Base-by-base conservation (phyloP, 2,113 vertebrate species). In the Microtus richardsoni region DNA sequence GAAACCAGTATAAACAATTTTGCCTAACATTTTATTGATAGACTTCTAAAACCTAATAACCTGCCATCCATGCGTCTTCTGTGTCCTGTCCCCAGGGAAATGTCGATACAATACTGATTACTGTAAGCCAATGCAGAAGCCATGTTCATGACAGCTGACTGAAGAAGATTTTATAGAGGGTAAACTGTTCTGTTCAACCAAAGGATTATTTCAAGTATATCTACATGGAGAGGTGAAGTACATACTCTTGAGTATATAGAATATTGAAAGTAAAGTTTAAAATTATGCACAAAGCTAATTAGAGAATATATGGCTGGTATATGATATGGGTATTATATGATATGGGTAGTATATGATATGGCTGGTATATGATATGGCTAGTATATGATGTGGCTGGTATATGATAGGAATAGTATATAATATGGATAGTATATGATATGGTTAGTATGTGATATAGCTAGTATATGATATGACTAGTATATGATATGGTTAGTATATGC, bases 81-180 rank as follows among this genome's bases (percentile, higher is more conserved):
- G 10, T 0, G 10, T 19, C 3, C 28, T 54, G 16, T 44, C 0
- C 83, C 83, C 14, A 68, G 44, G 39, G 19, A 88, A 47, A 28
- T 62, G 49, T 39, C 12, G 8, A 1, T 14, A 79, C 0, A 10
- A 2, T 11, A n/a, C 11, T 66, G 5, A 17, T 24, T 16, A 22
- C 28, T 71, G 6, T 71, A 86, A 83, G 14, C 19, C 78, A 82
- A 84, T 4, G 28, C 77, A 62, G 62, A 70, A 71, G 41, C 7
- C 28, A 16, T 30, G 6, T 71, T 70, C 41, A 54, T 75, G 41
- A 33, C 10, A 68, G 52, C 22, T 26, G 49, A 47, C 0, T 17
- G 10, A 82, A 47, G 10, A 82, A 47, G 7, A 47, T 1, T 12
- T 54, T 60, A 80, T 0, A 66, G 36, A 58, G 17, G 30, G 1